Base-by-base conservation (phyloP, 2,113 vertebrate genomes). In the Corythornis vintsioides region DNA sequence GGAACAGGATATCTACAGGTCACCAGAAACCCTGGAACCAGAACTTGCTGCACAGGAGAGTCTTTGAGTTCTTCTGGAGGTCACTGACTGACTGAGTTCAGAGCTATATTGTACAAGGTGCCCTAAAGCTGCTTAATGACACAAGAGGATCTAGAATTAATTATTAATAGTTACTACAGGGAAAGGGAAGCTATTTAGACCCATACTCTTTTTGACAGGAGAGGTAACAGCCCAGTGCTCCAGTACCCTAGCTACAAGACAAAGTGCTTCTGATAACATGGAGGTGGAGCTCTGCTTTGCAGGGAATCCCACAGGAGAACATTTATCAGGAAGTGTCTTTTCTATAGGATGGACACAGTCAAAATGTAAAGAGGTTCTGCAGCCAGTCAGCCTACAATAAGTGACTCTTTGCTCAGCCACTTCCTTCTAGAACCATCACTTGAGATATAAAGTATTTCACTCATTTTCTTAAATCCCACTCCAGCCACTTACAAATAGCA, bases 181-280 rank as follows among this genome's bases (percentile, higher is more conserved):
- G 52, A 87, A 95, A 90, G 35, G 72, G 83, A 96, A 95, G 90
- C 65, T 80, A 77, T 89, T 96, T 76, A 89, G 91, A 89, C 83
- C 75, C 75, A 89, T 65, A 65, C 29, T 77, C 79, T 88, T 92
- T 86, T 86, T 64, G 73, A 76, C 4, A 73, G 89, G 89, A 8
- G 53, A 92, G 87, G 87, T 88, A 74, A 52, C 70, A 81, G 86
- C 66, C 83, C 73, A 40, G 15, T 0, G 3, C 64, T 63, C 63
- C 38, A 59, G 31, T 26, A 63, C 31, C 74, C 74, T 48, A 43
- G 60, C 95, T 91, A 56, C 50, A 64, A 43, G 82, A 80, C 13
- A 4, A 79, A 85, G 56, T 33, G 48, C 52, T 80, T 64, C 47
- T 56, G 67, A 50, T 8, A 25, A 66, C 2, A 43, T 7, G 21